These are phyloP conservation scores for Lithophane socia DNA, from an alignment of 2,888 invertebrate genomes.

Conservation along the genomic window DNA sequence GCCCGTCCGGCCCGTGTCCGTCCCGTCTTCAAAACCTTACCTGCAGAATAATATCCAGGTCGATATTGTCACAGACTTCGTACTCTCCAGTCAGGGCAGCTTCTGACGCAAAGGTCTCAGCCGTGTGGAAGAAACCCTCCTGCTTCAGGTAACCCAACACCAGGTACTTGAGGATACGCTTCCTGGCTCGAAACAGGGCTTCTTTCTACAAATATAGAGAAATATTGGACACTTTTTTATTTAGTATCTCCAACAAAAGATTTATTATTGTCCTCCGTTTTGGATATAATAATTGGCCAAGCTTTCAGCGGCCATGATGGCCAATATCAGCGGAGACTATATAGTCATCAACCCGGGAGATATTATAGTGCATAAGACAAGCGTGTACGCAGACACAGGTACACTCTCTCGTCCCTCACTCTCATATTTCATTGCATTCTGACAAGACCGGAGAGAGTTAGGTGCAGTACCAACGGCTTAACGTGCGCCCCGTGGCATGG, in stretches of 20 bases:
- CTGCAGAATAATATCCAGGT: conserved; percentile 96
- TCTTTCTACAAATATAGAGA: conserved; percentile 79
- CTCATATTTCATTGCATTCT: no score
- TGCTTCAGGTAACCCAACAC: conserved; percentile 92
- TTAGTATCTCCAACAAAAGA: background rate
- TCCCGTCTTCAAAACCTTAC: conserved; percentile 62
- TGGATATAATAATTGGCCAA: background rate
- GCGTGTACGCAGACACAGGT: background rate
- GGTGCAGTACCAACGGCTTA: no score
- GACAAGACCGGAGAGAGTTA: no score
- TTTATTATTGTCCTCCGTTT: background rate
- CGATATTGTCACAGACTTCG: conserved; percentile 97
- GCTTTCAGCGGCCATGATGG: background rate
- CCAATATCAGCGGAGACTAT: background rate
- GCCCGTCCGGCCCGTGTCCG: no score
- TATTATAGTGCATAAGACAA: background rate
- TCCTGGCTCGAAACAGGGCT: conserved; percentile 82
- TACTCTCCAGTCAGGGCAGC: conserved; percentile 93
- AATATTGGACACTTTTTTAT: background rate
- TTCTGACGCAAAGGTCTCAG: conserved; percentile 92
- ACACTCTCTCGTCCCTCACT: no score
- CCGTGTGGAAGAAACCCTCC: conserved; percentile 92
- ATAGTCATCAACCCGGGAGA: background rate
- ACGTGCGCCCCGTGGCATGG: no score
- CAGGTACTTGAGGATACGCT: conserved; percentile 90